phyloP scores from a whole-genome alignment of 2,888 invertebrate genomes.

The Brenthis ino region DNA sequence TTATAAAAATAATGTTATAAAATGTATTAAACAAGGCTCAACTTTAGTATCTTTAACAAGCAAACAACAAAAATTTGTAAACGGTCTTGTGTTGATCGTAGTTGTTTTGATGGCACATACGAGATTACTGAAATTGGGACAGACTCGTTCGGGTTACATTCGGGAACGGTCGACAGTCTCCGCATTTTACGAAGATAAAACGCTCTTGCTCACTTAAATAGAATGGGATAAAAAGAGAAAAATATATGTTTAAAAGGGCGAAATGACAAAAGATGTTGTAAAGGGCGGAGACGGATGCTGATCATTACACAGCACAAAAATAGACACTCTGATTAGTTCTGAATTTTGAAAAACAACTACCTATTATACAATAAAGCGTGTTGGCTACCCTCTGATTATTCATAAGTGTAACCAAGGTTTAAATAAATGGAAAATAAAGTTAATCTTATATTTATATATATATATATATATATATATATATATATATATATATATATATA shows the following conservation, averaged over 20 bases:
- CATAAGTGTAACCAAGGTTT: no score
- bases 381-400: no score
- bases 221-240: slow-evolving; percentile 53
- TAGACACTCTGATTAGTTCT: slow-evolving; percentile 27
- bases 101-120: slow-evolving; percentile 51
- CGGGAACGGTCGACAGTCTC: slow-evolving; percentile 59
- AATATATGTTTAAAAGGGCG: slow-evolving; percentile 45
- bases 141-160: slow-evolving; percentile 53
- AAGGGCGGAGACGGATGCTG: slow-evolving; percentile 65
- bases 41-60: slow-evolving; percentile 1
- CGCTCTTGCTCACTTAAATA: slow-evolving; percentile 36
- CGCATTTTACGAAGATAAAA: slow-evolving; percentile 48
- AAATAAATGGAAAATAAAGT: no score
- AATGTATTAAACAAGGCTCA: not conserved
- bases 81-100: slow-evolving; percentile 45
- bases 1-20: not conserved
- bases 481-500: no score
- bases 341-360: not conserved
- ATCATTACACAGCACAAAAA: slow-evolving; percentile 45
- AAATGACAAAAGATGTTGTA: slow-evolving; percentile 14
- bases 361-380: not conserved
- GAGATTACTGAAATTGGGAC: slow-evolving; percentile 63
- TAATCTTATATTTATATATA: no score
- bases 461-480: no score
- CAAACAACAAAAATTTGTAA: slow-evolving; percentile 49